A percentile compares a stretch with the other conserved stretches of the same genome.
Conservation (phyloP, 2,888 invertebrate genomes). For the Belgica antarctica region DNA sequence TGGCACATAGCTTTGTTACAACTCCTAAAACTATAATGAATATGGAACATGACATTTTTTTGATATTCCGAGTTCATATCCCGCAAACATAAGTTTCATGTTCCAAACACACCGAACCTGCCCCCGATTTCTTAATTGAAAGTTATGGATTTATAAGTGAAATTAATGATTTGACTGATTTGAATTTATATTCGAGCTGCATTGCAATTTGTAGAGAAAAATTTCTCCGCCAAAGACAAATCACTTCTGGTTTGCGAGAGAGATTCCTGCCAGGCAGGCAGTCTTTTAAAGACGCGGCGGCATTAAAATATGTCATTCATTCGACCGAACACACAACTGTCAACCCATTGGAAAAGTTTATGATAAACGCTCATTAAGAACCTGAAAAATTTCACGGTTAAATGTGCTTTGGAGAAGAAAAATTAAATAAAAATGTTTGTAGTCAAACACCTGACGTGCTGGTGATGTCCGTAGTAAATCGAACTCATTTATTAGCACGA, state of each 20-base stretch:
- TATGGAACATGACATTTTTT: too few relatives aligned
- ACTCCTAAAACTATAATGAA: too few relatives aligned
- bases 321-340: not conserved
- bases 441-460: not conserved
- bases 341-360: not conserved
- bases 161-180: not conserved
- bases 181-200: not conserved
- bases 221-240: not conserved
- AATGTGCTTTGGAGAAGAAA: not conserved
- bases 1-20: too few relatives aligned
- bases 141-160: conserved; percentile 1
- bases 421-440: not conserved
- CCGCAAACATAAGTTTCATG: too few relatives aligned
- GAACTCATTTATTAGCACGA: conserved; percentile 16
- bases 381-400: not conserved
- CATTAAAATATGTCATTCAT: not conserved
- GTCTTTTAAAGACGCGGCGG: too few relatives aligned
- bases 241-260: conserved; percentile 2
- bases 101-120: too few relatives aligned
- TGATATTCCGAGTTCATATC: too few relatives aligned
- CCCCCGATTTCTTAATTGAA: conserved; percentile 9
- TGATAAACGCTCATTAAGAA: conserved; percentile 22
- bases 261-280: not conserved
- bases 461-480: conserved; percentile 24
- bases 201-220: not conserved